Conservation (phyloP, 2,797 vertebrate genomes). For the Sebastes matsubarae region DNA sequence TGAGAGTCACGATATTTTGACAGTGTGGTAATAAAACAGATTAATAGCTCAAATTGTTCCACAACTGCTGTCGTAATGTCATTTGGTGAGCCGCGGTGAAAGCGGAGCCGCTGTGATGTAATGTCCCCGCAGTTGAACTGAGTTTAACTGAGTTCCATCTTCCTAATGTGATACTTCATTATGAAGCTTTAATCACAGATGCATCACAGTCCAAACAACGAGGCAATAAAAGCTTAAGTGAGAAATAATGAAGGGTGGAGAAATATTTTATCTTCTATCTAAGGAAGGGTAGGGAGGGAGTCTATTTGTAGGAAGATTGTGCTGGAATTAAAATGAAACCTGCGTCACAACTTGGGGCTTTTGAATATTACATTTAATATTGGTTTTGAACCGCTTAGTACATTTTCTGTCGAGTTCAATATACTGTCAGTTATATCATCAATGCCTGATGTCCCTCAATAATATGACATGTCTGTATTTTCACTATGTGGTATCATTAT, state of each 20-base stretch:
- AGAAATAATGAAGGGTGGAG: slow-evolving; percentile 76
- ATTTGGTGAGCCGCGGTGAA: slow-evolving; percentile 43
- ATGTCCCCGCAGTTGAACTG: slow-evolving; percentile 53
- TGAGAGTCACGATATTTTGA: slow-evolving; percentile 56
- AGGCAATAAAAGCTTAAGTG: slow-evolving; percentile 78
- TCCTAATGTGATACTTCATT: slow-evolving; percentile 81
- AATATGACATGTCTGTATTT: background rate
- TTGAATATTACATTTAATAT: background rate
- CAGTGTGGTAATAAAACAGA: slow-evolving; percentile 63
- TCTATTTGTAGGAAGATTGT: background rate
- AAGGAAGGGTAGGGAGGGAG: background rate
- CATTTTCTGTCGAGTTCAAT: background rate
- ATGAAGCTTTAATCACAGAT: slow-evolving; percentile 74
- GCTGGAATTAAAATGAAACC: background rate
- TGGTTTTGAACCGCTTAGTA: background rate
- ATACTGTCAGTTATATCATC: background rate
- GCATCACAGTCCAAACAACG: slow-evolving; percentile 70
- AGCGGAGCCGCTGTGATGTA: slow-evolving; percentile 32
- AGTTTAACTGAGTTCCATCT: slow-evolving; percentile 76
- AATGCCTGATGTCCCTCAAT: background rate
- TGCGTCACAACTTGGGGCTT: background rate
- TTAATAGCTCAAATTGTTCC: slow-evolving; percentile 62
- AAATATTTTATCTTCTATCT: slow-evolving; percentile 54
- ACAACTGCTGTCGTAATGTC: slow-evolving; percentile 51
- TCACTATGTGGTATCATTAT: background rate